Conservation (phyloP, 2,888 invertebrate species). For the Drosophila colorata region DNA sequence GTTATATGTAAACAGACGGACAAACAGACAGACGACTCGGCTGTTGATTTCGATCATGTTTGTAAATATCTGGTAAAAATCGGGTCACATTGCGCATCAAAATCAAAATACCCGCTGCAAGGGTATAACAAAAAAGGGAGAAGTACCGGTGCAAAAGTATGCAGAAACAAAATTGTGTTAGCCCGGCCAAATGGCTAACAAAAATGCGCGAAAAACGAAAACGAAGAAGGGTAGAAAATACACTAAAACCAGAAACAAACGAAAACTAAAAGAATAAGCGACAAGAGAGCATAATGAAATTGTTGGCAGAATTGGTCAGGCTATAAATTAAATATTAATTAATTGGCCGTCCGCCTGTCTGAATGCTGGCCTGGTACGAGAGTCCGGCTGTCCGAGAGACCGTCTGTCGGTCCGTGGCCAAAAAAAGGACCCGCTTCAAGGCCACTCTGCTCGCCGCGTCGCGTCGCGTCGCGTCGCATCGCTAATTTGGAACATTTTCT, state of each 20-base stretch:
- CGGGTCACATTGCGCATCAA: no score
- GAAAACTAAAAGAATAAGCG: background rate
- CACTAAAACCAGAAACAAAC: background rate
- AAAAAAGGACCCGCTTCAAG: constrained; percentile 26
- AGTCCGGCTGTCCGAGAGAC: constrained; percentile 10
- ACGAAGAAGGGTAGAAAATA: constrained; percentile 1
- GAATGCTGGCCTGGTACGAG: no score
- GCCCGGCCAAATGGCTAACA: constrained; percentile 3
- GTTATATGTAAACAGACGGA: no score
- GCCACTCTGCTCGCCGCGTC: background rate
- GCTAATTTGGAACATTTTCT: constrained; percentile 71
- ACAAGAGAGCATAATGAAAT: constrained; percentile 42
- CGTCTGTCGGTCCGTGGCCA: constrained; percentile 1
- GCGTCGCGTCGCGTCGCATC: constrained; percentile 7
- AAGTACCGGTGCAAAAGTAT: constrained; percentile 1
- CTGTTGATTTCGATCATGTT: no score
- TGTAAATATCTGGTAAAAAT: no score
- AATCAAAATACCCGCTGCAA: no score
- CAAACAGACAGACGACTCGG: no score
- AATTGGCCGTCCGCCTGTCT: constrained; percentile 49
- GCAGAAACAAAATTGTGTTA: constrained; percentile 21
- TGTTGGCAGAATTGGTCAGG: constrained; percentile 50
- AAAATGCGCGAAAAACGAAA: constrained; percentile 23
- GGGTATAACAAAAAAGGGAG: background rate
- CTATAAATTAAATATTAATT: constrained; percentile 79